These are phyloP conservation scores for Hippocampus guttulatus DNA, from an alignment of 2,113 vertebrate species.

Conservation along the genomic window DNA sequence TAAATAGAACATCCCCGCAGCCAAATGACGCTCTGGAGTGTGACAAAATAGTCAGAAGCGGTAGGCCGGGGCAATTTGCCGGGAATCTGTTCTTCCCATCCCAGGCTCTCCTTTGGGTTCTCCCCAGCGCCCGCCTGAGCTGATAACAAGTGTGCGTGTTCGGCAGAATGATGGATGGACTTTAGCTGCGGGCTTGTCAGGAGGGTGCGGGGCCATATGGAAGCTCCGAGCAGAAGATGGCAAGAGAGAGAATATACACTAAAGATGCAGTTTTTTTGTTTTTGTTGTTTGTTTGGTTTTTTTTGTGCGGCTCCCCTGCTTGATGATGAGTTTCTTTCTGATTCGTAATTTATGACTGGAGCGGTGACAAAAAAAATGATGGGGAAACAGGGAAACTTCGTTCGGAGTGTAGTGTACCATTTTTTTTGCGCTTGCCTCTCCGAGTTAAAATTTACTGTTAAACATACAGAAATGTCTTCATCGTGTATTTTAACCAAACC, in stretches of 20 bases:
- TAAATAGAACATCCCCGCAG: constrained; percentile 41
- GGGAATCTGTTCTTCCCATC: constrained; percentile 55
- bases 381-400: background rate
- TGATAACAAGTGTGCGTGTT: constrained; percentile 75
- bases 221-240: constrained; percentile 72
- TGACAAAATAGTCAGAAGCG: constrained; percentile 48
- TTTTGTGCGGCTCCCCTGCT: constrained; percentile 50
- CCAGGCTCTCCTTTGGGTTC: constrained; percentile 41
- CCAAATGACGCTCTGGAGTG: constrained; percentile 34
- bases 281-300: too few relatives aligned
- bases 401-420: background rate
- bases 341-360: background rate
- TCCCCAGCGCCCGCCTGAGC: constrained; percentile 62
- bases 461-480: too few relatives aligned
- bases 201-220: constrained; percentile 78
- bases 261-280: constrained; percentile 52
- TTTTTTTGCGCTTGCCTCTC: background rate
- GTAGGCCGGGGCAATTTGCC: constrained; percentile 46
- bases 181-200: constrained; percentile 72
- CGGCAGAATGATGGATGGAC: constrained; percentile 75
- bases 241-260: constrained; percentile 72
- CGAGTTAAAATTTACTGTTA: too few relatives aligned
- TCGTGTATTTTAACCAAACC: too few relatives aligned
- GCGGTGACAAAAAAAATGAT: background rate
- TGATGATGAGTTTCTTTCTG: constrained; percentile 6